These are phyloP conservation scores for Mallotus villosus DNA, from an alignment of 2,797 vertebrate genomes.

Conservation along the genomic window DNA sequence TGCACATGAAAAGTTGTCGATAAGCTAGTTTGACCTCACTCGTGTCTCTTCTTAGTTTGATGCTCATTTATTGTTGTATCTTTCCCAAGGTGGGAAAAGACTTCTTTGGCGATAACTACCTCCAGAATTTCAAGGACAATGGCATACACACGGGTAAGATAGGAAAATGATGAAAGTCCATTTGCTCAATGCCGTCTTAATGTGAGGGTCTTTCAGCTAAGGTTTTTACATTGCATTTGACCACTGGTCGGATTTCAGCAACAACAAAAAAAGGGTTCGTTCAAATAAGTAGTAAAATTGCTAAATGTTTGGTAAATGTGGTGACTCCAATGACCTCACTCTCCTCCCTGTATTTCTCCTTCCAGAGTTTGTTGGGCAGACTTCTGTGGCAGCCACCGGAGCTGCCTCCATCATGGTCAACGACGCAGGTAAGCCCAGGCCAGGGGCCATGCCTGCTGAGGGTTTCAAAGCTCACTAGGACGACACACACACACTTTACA, in stretches of 20 bases:
- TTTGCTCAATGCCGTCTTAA: too few species aligned
- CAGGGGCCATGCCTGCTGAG: conserved; percentile 26
- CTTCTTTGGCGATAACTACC: conserved; percentile 94
- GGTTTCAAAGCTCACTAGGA: conserved; percentile 41
- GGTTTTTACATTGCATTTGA: too few species aligned
- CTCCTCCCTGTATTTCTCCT: conserved; percentile 54
- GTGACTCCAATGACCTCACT: neutral
- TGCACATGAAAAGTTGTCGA: neutral
- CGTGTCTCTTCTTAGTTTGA: neutral
- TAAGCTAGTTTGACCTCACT: conserved; percentile 2
- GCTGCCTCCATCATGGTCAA: conserved; percentile 92
- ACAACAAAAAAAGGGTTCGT: too few species aligned
- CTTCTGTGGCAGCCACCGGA: conserved; percentile 87
- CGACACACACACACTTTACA: conserved; percentile 9
- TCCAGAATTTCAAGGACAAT: conserved; percentile 92
- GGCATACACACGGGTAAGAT: conserved; percentile 89
- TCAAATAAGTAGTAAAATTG: too few species aligned
- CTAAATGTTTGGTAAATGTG: too few species aligned
- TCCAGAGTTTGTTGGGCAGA: conserved; percentile 88
- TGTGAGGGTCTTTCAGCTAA: neutral
- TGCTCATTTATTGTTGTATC: conserved; percentile 56
- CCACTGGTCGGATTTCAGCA: too few species aligned
- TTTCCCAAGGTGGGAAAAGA: conserved; percentile 89
- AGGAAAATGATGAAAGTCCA: neutral
- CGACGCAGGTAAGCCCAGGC: conserved; percentile 80